A percentile compares a stretch with the other conserved stretches of the same genome.
phyloP scores from a whole-genome alignment of 1,140 invertebrate genomes.

The Maconellicoccus hirsutus region DNA sequence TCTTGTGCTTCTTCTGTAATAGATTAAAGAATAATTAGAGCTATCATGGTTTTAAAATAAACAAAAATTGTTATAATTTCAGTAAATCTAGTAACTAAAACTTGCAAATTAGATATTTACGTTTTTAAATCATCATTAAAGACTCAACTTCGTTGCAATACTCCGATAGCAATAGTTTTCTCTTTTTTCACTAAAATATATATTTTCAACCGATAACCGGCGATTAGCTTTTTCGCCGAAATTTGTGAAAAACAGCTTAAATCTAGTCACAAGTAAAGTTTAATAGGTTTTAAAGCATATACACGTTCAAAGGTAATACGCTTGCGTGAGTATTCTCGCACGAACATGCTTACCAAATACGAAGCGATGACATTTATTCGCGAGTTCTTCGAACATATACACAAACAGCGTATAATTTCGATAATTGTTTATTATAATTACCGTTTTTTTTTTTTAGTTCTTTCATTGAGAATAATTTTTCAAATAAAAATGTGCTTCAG shows the following conservation, averaged over 20 bases:
- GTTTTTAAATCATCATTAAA: too few species aligned
- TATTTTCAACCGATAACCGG: too few species aligned
- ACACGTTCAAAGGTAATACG: background rate
- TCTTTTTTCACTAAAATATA: too few species aligned
- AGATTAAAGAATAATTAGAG: too few species aligned
- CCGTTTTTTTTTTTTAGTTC: background rate
- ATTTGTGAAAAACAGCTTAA: background rate
- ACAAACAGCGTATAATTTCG: background rate
- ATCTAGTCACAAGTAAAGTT: background rate
- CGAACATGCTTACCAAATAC: background rate
- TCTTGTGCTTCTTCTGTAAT: too few species aligned
- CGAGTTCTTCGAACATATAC: background rate
- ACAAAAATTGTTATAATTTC: too few species aligned
- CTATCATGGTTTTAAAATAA: too few species aligned
- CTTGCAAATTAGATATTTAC: too few species aligned
- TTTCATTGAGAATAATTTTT: background rate
- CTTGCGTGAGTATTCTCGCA: background rate
- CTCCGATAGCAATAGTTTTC: too few species aligned
- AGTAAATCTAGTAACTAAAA: too few species aligned
- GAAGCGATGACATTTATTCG: slow-evolving; percentile 7
- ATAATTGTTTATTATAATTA: background rate
- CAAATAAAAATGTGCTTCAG: background rate
- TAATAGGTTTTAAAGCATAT: background rate
- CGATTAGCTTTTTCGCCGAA: too few species aligned
- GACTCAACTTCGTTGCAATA: too few species aligned